Conservation (phyloP, 2,888 invertebrate species). For the Erebia aethiops region DNA sequence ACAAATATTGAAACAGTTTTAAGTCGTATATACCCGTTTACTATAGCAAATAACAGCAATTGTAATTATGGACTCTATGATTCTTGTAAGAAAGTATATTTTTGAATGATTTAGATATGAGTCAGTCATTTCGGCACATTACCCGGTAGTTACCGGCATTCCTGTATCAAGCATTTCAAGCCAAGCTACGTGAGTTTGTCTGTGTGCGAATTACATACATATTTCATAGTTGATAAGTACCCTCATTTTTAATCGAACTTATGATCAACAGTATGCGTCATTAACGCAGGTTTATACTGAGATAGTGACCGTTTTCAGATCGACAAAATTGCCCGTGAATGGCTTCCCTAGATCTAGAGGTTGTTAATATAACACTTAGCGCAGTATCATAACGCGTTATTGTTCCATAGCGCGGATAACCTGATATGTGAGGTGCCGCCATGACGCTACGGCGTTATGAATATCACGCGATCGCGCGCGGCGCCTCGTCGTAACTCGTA, state of each 20-base stretch:
- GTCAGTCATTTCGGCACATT: conserved; percentile 34
- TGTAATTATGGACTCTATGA: conserved; percentile 6
- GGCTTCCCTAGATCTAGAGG: too few species aligned
- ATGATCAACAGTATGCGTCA: neutral
- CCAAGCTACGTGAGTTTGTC: conserved; percentile 23
- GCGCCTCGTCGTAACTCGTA: too few species aligned
- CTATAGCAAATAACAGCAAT: neutral
- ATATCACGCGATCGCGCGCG: too few species aligned
- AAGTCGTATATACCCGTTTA: neutral
- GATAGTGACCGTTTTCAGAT: neutral
- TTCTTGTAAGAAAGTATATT: neutral
- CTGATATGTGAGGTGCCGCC: too few species aligned
- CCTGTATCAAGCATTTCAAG: conserved; percentile 41
- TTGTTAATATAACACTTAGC: too few species aligned
- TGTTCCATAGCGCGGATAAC: too few species aligned
- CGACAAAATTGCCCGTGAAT: too few species aligned
- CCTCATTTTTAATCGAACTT: conserved; percentile 1
- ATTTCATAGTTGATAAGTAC: conserved; percentile 13
- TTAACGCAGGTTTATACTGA: neutral
- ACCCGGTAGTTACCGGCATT: conserved; percentile 36
- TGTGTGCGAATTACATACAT: conserved; percentile 18
- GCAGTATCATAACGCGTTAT: too few species aligned
- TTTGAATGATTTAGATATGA: conserved; percentile 20
- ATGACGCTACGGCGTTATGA: too few species aligned
- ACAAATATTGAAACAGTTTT: neutral